Evolutionary conservation across 1,140 invertebrate genomes (phyloP).

Genomic region (Drosophila bifasciata): DNA sequence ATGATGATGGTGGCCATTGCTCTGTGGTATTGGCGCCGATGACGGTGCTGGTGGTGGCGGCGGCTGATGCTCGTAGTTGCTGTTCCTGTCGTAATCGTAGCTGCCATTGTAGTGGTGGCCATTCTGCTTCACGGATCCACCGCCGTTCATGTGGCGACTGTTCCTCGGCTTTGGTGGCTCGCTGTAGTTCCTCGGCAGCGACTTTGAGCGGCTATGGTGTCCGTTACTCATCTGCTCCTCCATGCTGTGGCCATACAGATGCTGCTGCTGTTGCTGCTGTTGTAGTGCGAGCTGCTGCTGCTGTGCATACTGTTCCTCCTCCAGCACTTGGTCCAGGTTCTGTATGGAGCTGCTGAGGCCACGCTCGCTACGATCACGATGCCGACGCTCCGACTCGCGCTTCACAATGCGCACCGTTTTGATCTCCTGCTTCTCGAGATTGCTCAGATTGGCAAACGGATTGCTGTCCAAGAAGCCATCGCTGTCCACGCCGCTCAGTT

Average conservation of each 20-base stretch:
- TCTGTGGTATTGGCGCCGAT: conserved; percentile 58
- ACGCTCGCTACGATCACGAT: conserved; percentile 88
- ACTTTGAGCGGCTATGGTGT: conserved; percentile 74
- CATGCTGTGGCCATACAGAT: conserved; percentile 45
- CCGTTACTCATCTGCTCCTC: conserved; percentile 73
- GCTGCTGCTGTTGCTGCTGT: conserved; percentile 31
- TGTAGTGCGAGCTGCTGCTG: conserved; percentile 25
- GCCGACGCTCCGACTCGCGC: conserved; percentile 93
- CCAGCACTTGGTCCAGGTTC: conserved; percentile 86
- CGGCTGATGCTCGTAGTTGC: conserved; percentile 74
- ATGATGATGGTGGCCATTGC: conserved; percentile 63
- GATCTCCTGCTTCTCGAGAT: conserved; percentile 93
- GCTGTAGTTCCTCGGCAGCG: conserved; percentile 72
- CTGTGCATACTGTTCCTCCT: conserved; percentile 84
- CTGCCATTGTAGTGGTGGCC: conserved; percentile 66
- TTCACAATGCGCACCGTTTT: conserved; percentile 97
- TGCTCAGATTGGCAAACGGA: conserved; percentile 88
- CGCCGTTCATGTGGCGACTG: conserved; percentile 59
- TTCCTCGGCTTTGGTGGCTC: conserved; percentile 70
- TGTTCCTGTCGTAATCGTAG: conserved; percentile 73
- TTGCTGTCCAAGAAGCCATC: conserved; percentile 85
- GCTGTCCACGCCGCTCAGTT: conserved; percentile 82
- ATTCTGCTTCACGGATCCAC: conserved; percentile 52
- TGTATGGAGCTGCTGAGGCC: conserved; percentile 76
- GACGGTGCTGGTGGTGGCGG: conserved; percentile 70